Conservation (phyloP, 2,113 vertebrate species). For the Isichthys henryi region DNA sequence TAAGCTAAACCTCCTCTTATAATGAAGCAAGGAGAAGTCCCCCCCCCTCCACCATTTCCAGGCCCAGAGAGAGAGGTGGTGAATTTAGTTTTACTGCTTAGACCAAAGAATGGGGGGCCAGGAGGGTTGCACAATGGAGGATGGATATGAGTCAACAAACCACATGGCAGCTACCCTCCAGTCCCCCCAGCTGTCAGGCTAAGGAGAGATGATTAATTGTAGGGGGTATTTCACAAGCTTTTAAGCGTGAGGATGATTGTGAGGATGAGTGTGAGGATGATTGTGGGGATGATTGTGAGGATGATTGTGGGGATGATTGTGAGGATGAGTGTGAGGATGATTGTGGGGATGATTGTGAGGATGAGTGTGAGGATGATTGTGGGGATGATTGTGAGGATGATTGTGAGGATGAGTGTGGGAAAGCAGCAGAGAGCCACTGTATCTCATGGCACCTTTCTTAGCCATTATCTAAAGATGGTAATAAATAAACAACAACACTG, state of each 20-base stretch:
- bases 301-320: too few relatives aligned
- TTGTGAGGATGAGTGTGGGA: neutral
- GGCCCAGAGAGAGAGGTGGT: neutral
- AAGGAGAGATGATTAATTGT: neutral
- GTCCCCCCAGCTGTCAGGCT: neutral
- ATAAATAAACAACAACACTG: neutral
- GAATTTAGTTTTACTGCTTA: neutral
- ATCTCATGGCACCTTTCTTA: neutral
- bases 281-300: too few relatives aligned
- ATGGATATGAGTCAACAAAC: neutral
- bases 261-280: too few relatives aligned
- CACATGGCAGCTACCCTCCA: neutral
- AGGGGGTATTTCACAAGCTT: neutral
- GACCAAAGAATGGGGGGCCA: neutral
- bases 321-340: too few relatives aligned
- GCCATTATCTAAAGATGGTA: neutral
- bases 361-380: neutral
- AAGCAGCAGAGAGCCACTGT: neutral
- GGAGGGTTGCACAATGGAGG: neutral
- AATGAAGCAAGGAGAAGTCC: neutral
- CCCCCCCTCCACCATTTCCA: neutral
- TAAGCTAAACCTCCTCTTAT: neutral
- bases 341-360: fast-evolving
- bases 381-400: fast-evolving
- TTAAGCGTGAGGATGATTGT: neutral